These are phyloP conservation scores for Drosophila orosa DNA, from an alignment of 1,140 invertebrate species.

Conservation along the genomic window DNA sequence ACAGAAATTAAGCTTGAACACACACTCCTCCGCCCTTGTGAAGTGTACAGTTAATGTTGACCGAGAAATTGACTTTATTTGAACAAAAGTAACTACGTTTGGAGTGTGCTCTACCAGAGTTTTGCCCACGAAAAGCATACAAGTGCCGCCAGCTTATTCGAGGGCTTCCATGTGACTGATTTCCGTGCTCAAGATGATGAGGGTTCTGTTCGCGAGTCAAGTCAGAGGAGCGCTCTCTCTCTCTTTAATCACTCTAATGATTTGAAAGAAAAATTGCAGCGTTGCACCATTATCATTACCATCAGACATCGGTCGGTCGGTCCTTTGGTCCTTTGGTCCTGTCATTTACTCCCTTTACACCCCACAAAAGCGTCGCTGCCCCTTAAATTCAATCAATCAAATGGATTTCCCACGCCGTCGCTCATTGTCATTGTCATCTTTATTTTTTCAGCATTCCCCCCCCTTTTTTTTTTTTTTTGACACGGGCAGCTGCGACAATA, in stretches of 20 bases:
- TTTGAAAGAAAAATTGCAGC: slow-evolving; percentile 37
- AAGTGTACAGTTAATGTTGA: background rate
- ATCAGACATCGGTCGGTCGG: slow-evolving; percentile 8
- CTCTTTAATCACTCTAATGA: slow-evolving; percentile 53
- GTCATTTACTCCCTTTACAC: slow-evolving; percentile 15
- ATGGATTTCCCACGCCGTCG: slow-evolving; percentile 42
- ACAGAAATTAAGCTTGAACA: background rate
- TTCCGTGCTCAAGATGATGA: slow-evolving; percentile 28
- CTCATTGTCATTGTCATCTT: slow-evolving; percentile 48
- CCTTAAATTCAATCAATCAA: slow-evolving; percentile 79
- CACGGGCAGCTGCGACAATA: slow-evolving; percentile 45
- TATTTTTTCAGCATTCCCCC: slow-evolving; percentile 18
- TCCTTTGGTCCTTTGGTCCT: background rate
- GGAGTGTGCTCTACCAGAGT: background rate
- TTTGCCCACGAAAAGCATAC: background rate
- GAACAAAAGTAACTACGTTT: background rate
- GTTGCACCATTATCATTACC: slow-evolving; percentile 37
- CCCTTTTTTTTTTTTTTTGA: slow-evolving; percentile 5
- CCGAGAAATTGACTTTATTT: slow-evolving; percentile 5
- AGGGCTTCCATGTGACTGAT: slow-evolving; percentile 24
- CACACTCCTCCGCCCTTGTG: background rate
- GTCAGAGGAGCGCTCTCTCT: slow-evolving; percentile 17
- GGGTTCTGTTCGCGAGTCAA: slow-evolving; percentile 17
- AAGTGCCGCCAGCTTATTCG: background rate
- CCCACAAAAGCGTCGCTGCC: slow-evolving; percentile 31